Base-by-base conservation (phyloP, 2,888 invertebrate species). In the Gymnosoma rotundatum region DNA sequence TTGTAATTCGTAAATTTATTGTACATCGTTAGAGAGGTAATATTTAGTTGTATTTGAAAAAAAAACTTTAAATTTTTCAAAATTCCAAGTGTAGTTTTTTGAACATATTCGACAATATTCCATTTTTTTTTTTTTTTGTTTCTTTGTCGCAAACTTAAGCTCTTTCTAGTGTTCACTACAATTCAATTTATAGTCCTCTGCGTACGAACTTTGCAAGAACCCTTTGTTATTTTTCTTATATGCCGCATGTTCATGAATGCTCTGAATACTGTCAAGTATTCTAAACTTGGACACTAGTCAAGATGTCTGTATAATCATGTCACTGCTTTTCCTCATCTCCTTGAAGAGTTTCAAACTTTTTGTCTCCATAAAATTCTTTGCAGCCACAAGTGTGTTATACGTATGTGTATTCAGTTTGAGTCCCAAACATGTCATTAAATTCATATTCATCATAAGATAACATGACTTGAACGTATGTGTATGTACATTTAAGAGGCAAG, bases 241-340 rank as follows among this genome's bases (percentile, higher is more conserved):
- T 58, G 32, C 42, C 72, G 61, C 52, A 69, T 82, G 64, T 70
- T 69, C 66, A 60, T 21, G 72, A 61, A 75, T 79, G 83, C 83
- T 86, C 79, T 85, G 79, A 69, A 85, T 83, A 83, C 78, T 82
- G 86, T 87, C 85, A 87, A 86, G 86, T 86, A 86, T 86, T 69
- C 82, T 85, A 83, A 83, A 86, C 76, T 79, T 83, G 67, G 73
- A 69, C 61, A 75, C 75, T 82, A 85, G 85, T 83, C 83, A 83
- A 85, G 85, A 78, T 83, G 86, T 83, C 78, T 78, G 83, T 81
- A 60, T 42, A 66, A 69, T 72, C 69, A 60, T 78, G 83, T 78
- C 70, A 73, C 25, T 25, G 1, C 25, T 25, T 25, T 25, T 25
- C 25, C 56, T 36, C 58, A 42, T 16, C n/a, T 36, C 42, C 10